These are phyloP conservation scores for Lasioglossum marginatum DNA, from an alignment of 2,888 invertebrate species.

Conservation along the genomic window DNA sequence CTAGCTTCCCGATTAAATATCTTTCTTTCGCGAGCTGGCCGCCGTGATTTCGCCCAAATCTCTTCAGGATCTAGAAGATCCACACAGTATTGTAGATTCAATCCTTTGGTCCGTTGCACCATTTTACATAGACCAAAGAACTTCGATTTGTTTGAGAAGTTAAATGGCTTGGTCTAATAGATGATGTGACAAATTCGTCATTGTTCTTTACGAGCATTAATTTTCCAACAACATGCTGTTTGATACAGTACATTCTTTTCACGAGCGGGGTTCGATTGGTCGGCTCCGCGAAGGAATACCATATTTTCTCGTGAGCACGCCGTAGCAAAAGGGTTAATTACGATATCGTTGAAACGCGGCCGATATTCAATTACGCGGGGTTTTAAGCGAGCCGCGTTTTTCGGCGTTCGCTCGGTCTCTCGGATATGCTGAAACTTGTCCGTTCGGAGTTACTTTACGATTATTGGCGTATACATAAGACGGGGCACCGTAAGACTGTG, in stretches of 20 bases:
- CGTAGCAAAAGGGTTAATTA: constrained; percentile 33
- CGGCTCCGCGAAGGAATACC: not conserved
- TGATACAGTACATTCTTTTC: not conserved
- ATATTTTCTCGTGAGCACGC: not conserved
- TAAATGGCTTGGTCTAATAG: not conserved
- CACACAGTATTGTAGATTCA: not conserved
- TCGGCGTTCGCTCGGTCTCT: not conserved
- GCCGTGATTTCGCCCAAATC: not conserved
- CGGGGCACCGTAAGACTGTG: constrained; percentile 59
- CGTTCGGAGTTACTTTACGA: constrained; percentile 67
- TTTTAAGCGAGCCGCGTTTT: constrained; percentile 39
- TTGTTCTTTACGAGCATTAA: not conserved
- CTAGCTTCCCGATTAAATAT: not conserved
- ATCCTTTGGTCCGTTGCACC: not conserved
- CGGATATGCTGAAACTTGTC: constrained; percentile 61
- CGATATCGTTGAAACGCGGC: constrained; percentile 38
- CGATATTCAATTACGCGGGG: constrained; percentile 62
- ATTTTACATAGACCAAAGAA: not conserved
- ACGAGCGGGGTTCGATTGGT: not conserved
- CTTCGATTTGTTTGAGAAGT: not conserved
- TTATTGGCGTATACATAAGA: constrained; percentile 63
- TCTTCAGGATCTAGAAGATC: not conserved
- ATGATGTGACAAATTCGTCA: not conserved
- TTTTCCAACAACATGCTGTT: not conserved
- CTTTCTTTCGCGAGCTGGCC: not conserved